phyloP scores from a whole-genome alignment of 2,888 invertebrate species.

The Choreutis nemorana region DNA sequence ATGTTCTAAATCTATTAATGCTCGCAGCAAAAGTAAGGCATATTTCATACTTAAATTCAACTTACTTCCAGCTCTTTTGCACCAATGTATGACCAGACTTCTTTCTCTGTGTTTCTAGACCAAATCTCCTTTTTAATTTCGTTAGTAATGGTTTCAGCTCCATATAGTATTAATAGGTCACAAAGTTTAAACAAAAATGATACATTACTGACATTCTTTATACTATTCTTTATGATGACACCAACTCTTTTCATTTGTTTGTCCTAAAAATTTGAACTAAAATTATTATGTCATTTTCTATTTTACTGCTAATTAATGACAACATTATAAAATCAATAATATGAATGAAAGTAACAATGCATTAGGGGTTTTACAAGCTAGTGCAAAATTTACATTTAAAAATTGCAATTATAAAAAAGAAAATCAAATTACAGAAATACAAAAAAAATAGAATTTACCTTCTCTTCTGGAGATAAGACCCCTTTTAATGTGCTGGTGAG shows the following conservation, averaged over 20 bases:
- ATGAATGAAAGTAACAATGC: too few species aligned
- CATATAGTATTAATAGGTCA: constrained; percentile 63
- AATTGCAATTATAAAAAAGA: neutral
- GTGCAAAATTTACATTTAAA: too few species aligned
- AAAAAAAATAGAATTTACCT: constrained; percentile 23
- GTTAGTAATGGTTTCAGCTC: constrained; percentile 58
- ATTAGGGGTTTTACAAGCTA: too few species aligned
- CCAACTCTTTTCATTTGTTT: constrained; percentile 63
- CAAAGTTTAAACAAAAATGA: constrained; percentile 69
- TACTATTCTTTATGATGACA: constrained; percentile 69
- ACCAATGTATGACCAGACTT: constrained; percentile 52
- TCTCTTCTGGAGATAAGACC: constrained; percentile 39
- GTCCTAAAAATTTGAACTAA: constrained; percentile 40
- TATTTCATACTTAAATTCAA: neutral
- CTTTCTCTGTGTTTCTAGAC: constrained; percentile 29
- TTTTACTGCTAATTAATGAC: too few species aligned
- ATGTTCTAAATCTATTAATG: too few species aligned
- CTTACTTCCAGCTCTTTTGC: constrained; percentile 46
- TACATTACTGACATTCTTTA: constrained; percentile 62
- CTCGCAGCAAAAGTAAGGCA: too few species aligned
- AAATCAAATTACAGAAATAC: neutral
- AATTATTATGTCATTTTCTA: too few species aligned
- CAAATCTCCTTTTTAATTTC: constrained; percentile 45
- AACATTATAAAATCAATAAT: too few species aligned
- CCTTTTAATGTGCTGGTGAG: constrained; percentile 32